Evolutionary conservation across 2,797 vertebrate species (phyloP).

Genomic region (Myotis pilosus): DNA sequence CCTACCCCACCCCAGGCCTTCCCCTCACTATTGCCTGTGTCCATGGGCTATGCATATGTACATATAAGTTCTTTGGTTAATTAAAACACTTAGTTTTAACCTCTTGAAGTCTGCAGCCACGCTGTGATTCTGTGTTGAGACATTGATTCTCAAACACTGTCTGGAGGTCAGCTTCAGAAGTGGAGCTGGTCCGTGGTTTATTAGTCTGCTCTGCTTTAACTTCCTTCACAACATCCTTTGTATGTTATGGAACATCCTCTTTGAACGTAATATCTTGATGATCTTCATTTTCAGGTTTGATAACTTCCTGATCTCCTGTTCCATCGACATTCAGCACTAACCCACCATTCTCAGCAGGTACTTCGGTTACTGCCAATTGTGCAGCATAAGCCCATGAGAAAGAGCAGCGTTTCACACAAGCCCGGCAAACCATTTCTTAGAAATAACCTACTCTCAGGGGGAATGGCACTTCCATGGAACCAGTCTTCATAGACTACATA

Average conservation of each 20-base stretch:
- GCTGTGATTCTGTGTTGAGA: constrained; percentile 67
- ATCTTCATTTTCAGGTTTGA: constrained; percentile 76
- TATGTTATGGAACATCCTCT: constrained; percentile 8
- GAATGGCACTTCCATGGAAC: constrained; percentile 91
- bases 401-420: constrained; percentile 90
- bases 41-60: neutral
- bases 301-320: constrained; percentile 72
- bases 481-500: constrained; percentile 98
- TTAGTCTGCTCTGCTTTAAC: constrained; percentile 70
- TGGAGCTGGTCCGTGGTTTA: constrained; percentile 83
- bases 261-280: constrained; percentile 33
- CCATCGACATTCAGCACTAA: constrained; percentile 80
- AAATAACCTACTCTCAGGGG: constrained; percentile 93
- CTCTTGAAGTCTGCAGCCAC: constrained; percentile 86
- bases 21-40: neutral
- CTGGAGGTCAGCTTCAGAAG: constrained; percentile 74
- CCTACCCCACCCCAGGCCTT: neutral
- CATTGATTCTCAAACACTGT: constrained; percentile 62
- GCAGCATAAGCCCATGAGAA: constrained; percentile 93
- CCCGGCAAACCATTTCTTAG: constrained; percentile 96
- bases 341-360: constrained; percentile 76
- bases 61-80: neutral
- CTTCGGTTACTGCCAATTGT: constrained; percentile 83
- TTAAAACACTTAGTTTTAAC: constrained; percentile 81
- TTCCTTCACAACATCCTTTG: constrained; percentile 58